Evolutionary conservation across 2,113 vertebrate species (phyloP).

Genomic region (Vanacampus margaritifer): DNA sequence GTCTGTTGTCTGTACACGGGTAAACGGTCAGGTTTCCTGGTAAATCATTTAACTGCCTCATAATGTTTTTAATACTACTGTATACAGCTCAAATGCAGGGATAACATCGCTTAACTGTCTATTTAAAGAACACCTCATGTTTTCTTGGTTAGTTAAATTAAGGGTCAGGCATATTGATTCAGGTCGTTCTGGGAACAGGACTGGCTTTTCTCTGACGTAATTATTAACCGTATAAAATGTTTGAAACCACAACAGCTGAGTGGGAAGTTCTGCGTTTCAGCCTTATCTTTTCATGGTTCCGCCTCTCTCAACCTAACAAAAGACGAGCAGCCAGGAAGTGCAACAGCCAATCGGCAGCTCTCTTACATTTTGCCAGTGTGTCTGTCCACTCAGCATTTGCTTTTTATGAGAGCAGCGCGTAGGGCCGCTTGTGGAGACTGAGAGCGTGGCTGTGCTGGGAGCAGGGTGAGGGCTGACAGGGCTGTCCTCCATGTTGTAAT

Average conservation of each 20-base stretch:
- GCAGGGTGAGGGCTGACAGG: constrained; percentile 88
- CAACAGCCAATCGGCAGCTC: constrained; percentile 87
- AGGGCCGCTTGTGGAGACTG: constrained; percentile 76
- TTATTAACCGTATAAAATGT: not conserved
- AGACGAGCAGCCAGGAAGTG: constrained; percentile 97
- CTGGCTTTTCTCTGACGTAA: not conserved
- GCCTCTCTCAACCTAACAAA: constrained; percentile 86
- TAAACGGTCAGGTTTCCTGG: no score
- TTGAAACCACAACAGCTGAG: constrained; percentile 4
- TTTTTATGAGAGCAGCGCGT: constrained; percentile 86
- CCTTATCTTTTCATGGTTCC: constrained; percentile 81
- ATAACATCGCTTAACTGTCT: not conserved
- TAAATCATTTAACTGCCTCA: no score
- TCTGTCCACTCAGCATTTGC: constrained; percentile 82
- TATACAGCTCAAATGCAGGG: no score
- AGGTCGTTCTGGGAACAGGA: no score
- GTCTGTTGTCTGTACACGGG: no score
- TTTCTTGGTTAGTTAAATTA: not conserved
- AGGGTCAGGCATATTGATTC: not conserved
- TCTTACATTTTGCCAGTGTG: constrained; percentile 81
- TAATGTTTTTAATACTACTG: no score
- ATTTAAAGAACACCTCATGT: not conserved
- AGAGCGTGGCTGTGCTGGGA: constrained; percentile 95
- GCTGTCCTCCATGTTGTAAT: constrained; percentile 99
- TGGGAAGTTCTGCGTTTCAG: constrained; percentile 3